Percentiles rank a stretch among this genome's conserved stretches.
Evolutionary conservation across 2,888 invertebrate species (phyloP).

Genomic region (Drosophila percnosoma): DNA sequence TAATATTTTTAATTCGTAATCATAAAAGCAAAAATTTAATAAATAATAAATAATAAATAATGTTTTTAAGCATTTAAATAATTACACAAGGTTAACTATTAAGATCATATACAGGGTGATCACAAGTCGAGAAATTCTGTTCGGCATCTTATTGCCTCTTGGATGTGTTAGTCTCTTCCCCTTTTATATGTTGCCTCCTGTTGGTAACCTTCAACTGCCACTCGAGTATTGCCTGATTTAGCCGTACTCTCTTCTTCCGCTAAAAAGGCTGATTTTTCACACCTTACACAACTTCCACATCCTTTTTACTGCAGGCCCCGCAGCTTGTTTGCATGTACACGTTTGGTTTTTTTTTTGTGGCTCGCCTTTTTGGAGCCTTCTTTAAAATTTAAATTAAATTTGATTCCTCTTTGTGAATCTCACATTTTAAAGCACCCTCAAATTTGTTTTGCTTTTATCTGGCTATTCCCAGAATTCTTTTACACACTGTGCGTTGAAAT

Average conservation of each 20-base stretch:
- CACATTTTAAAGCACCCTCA: slow-evolving; percentile 24
- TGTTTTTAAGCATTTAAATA: background rate
- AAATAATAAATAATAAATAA: background rate
- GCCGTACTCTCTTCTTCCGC: background rate
- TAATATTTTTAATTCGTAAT: background rate
- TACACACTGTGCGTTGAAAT: slow-evolving; percentile 37
- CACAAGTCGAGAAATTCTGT: background rate
- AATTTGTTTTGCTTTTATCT: slow-evolving; percentile 61
- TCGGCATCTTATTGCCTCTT: background rate
- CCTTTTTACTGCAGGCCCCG: background rate
- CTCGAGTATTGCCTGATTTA: slow-evolving; percentile 22
- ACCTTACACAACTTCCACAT: slow-evolving; percentile 21
- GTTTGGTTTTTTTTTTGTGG: slow-evolving; percentile 5
- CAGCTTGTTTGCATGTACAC: slow-evolving; percentile 36
- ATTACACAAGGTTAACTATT: background rate
- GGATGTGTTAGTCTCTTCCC: slow-evolving; percentile 6
- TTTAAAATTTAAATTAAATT: slow-evolving; percentile 76
- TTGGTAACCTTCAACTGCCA: slow-evolving; percentile 27
- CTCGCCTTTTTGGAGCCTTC: slow-evolving; percentile 35
- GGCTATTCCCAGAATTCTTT: slow-evolving; percentile 42
- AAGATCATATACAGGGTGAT: background rate
- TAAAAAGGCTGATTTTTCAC: slow-evolving; percentile 32
- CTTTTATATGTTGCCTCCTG: slow-evolving; percentile 5
- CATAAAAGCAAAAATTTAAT: background rate
- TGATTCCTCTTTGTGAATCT: slow-evolving; percentile 43